Conservation (phyloP, 2,113 vertebrate genomes). For the Vulpes lagopus region DNA sequence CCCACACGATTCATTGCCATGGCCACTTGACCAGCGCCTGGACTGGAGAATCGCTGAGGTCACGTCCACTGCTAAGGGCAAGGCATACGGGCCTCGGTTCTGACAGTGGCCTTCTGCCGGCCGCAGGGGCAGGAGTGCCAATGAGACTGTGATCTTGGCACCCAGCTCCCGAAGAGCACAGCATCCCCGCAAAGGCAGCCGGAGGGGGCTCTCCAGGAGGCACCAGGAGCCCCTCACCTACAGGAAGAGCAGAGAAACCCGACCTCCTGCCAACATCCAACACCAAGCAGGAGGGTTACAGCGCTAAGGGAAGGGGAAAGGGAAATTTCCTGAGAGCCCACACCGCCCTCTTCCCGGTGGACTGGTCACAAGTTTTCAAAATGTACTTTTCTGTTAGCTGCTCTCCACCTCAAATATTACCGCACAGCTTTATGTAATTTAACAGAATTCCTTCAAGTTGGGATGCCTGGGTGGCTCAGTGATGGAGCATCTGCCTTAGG, state of each 20-base stretch:
- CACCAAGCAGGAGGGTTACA: accelerated
- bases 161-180: accelerated
- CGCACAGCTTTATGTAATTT: neutral
- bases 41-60: neutral
- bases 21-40: accelerated
- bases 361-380: neutral
- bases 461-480: too few species aligned
- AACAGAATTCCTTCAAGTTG: neutral
- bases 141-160: accelerated
- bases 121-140: too few species aligned
- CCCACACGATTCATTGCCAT: neutral
- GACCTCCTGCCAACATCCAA: neutral
- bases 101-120: accelerated
- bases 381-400: neutral
- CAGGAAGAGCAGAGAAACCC: neutral
- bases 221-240: neutral
- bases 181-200: accelerated
- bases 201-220: neutral
- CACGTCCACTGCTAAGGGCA: accelerated
- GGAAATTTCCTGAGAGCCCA: neutral
- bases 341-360: neutral
- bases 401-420: neutral
- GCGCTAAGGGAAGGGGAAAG: neutral
- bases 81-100: accelerated
- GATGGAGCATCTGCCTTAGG: too few species aligned